Percentiles rank a stretch among this genome's conserved stretches.
phyloP scores from a whole-genome alignment of 2,888 invertebrate genomes.

The Limenitis camilla region DNA sequence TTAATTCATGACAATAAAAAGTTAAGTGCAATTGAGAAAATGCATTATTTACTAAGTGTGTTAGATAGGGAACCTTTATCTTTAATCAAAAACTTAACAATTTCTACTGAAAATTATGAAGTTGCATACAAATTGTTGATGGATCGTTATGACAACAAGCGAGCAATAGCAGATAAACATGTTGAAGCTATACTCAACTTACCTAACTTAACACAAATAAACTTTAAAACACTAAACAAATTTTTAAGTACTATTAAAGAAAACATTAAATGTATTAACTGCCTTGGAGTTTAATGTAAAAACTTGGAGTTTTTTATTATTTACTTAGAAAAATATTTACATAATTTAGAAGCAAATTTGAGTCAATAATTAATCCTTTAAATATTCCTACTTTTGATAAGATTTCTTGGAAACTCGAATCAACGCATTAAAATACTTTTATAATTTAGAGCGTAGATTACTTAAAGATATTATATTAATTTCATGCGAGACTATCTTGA shows the following conservation, averaged over 20 bases:
- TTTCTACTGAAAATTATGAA: background rate
- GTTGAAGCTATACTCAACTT: background rate
- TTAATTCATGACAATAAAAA: background rate
- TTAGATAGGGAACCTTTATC: background rate
- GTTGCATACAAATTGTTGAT: background rate
- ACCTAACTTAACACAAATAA: background rate
- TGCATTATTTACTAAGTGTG: conserved; percentile 2
- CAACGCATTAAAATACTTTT: background rate
- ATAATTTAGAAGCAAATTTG: background rate
- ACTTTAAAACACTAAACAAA: background rate
- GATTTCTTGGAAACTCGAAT: background rate
- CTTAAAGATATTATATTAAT: background rate
- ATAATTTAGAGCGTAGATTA: conserved; percentile 6
- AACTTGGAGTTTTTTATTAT: background rate
- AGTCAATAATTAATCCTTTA: background rate
- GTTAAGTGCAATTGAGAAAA: background rate
- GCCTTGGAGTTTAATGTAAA: background rate
- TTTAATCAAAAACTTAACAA: background rate
- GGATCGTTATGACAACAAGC: background rate
- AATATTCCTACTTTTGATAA: background rate
- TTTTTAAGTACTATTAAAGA: background rate
- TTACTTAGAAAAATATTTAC: background rate
- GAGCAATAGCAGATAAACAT: background rate
- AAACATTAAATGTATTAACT: background rate
- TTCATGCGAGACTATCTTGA: conserved; percentile 10